Base-by-base conservation (phyloP, 2,888 invertebrate species). In the Teleogryllus oceanicus region DNA sequence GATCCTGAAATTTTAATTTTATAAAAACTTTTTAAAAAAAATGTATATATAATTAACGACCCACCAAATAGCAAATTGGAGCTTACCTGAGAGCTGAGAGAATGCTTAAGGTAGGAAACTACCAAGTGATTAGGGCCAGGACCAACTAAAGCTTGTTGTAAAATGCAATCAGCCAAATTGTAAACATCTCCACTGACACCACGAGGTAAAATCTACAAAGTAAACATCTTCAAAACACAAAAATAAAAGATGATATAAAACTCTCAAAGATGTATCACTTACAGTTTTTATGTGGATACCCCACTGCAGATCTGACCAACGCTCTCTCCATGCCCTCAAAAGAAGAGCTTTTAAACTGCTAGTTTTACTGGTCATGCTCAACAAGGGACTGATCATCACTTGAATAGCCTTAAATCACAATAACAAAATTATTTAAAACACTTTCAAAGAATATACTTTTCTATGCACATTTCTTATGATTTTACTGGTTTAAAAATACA, bases 281-380 rank as follows among this genome's bases (percentile, higher is more conserved):
- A 93, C 95, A n/a, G 94, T 94, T 89, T 97, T 97, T 80, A 98
- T 95, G 85, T 97, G 95, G 83, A 97, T 96, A 74, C 97, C 97
- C 97, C 97, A 98, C 87, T 96, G 96, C 76, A 97, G 91, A 87
- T 97, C 97, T 2, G 94, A 93, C 98, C 98, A 98, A 82, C 98
- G 90, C 88, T 98, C 97, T 84, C 96, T 91, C 98, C 98, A 98
- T 78, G 97, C 98, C 86, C 92, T 91, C 80, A 96, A 88, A 83
- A 96, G 89, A 49, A 95, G 88, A 81, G 94, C 93, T 87, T 94
- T 94, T 78, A 95, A 87, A 81, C 93, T 92, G 87, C 94, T 94
- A 1, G 94, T 94, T 89, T 94, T 94, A 86, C 94, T 94, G 51
- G 94, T 94, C 82, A 93, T 82, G 75, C 79, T 82, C n/a, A 80